A percentile compares a stretch with the other conserved stretches of the same genome.
Evolutionary conservation across 2,113 vertebrate species (phyloP).

Genomic region (Glareola pratincola): DNA sequence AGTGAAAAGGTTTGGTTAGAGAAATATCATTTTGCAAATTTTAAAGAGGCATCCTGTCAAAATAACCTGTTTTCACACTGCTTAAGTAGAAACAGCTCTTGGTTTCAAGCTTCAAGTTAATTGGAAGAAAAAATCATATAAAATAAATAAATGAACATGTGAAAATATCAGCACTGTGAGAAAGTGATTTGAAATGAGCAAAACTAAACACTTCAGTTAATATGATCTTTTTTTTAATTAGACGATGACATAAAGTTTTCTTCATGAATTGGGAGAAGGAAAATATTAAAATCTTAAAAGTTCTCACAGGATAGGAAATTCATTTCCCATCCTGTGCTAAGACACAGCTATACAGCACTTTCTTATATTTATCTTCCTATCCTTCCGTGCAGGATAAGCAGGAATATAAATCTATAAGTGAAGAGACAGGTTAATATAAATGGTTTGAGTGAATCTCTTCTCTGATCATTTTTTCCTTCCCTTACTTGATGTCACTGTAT

Average conservation of each 20-base stretch:
- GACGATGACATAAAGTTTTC: background rate
- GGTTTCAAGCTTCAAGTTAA: conserved; percentile 4
- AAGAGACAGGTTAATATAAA: conserved; percentile 61
- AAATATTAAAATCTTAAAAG: background rate
- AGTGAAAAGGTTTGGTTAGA: conserved; percentile 5
- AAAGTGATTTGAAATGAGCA: background rate
- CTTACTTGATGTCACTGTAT: conserved; percentile 52
- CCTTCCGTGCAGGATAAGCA: conserved; percentile 13
- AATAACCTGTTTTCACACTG: conserved; percentile 20
- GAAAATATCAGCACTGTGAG: background rate
- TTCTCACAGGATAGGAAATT: background rate
- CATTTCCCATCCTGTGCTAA: background rate
- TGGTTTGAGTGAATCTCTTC: conserved; percentile 65
- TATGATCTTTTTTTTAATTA: background rate
- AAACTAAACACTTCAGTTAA: background rate
- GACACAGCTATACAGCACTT: background rate
- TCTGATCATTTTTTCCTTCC: conserved; percentile 63
- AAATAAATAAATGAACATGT: conserved; percentile 23
- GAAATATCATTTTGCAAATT: background rate
- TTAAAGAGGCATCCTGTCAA: conserved; percentile 24
- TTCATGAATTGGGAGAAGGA: background rate
- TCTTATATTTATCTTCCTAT: conserved; percentile 18
- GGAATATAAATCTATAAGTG: conserved; percentile 60
- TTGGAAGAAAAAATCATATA: background rate
- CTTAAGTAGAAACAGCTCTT: conserved; percentile 25